phyloP scores from a whole-genome alignment of 2,797 vertebrate genomes.

The Mycteria americana region DNA sequence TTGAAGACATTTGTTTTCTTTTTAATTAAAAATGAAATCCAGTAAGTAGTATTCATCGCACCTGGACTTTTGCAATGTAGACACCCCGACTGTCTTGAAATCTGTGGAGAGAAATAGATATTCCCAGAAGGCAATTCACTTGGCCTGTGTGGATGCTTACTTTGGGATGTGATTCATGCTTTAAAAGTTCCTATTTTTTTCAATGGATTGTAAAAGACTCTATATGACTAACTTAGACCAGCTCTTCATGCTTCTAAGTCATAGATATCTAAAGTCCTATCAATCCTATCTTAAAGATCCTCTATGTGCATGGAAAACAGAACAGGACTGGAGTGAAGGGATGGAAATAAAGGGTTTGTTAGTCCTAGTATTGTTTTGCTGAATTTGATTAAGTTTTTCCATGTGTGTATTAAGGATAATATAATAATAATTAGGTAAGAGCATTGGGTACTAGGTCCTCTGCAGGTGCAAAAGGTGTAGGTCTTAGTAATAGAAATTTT shows the following conservation, averaged over 20 bases:
- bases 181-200: not conserved
- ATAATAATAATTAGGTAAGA: not conserved
- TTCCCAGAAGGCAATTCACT: not conserved
- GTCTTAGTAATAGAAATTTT: not conserved
- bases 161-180: not conserved
- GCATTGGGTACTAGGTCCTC: not conserved
- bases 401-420: not conserved
- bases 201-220: not conserved
- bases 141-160: not conserved
- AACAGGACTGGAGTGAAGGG: not conserved
- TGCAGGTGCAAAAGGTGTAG: not conserved
- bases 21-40: not conserved
- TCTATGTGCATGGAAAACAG: not conserved
- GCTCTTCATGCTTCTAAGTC: not conserved
- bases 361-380: not conserved
- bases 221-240: not conserved
- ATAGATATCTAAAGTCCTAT: not conserved
- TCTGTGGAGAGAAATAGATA: not conserved
- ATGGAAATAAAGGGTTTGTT: not conserved
- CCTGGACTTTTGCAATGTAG: not conserved
- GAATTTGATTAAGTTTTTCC: not conserved
- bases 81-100: not conserved
- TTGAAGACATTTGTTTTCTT: not conserved
- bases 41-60: not conserved
- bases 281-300: not conserved